phyloP scores from a whole-genome alignment of 2,797 vertebrate species.

The Chaunax sp. region DNA sequence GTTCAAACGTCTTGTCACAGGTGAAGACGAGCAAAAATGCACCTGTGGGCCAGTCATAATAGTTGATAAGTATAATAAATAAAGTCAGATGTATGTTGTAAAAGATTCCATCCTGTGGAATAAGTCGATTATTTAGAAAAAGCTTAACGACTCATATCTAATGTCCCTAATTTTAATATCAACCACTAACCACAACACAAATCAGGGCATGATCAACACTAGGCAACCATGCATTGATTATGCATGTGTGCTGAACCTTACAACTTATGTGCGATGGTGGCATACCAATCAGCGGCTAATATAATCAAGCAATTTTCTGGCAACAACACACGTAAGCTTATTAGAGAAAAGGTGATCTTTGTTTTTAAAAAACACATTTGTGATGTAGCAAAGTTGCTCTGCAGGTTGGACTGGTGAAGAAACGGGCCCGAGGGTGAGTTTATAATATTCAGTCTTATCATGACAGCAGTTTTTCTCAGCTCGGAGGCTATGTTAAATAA shows the following conservation, averaged over 20 bases:
- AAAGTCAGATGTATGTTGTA: too few relatives aligned
- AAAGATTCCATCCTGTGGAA: too few relatives aligned
- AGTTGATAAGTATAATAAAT: too few relatives aligned
- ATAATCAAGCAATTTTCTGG: background rate
- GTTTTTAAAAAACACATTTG: background rate
- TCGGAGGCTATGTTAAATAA: background rate
- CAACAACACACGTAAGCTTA: background rate
- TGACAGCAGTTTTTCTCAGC: background rate
- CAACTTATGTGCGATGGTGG: background rate
- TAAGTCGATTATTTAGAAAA: too few relatives aligned
- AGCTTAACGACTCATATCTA: too few relatives aligned
- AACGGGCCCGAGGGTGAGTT: conserved; percentile 30
- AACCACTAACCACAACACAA: background rate
- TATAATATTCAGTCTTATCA: conserved; percentile 6
- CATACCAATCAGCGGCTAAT: background rate
- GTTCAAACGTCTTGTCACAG: too few relatives aligned
- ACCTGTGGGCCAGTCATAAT: too few relatives aligned
- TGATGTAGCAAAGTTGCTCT: conserved; percentile 34
- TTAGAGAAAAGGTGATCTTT: background rate
- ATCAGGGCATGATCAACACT: background rate
- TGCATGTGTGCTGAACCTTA: background rate
- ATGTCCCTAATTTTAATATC: background rate
- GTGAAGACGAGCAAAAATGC: too few relatives aligned
- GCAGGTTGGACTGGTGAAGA: conserved; percentile 46
- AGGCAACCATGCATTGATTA: background rate